These are phyloP conservation scores for Uropetala carovei DNA, from an alignment of 2,888 invertebrate species.

Conservation along the genomic window DNA sequence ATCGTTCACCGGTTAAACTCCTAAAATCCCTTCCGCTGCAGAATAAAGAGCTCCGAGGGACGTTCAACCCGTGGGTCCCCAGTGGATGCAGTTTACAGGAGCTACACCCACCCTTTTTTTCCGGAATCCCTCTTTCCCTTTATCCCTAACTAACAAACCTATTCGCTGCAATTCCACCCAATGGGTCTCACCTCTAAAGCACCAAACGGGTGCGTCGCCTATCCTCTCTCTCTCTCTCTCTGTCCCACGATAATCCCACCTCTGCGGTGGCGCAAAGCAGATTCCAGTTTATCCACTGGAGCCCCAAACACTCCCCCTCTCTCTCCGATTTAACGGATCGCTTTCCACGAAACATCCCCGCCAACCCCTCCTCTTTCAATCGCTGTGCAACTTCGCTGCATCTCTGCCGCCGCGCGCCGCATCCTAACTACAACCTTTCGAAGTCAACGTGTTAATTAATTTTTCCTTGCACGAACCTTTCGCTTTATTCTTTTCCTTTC, in stretches of 20 bases:
- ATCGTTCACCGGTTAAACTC: background rate
- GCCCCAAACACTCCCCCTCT: no score
- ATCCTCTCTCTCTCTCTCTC: background rate
- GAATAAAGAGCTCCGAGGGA: conserved; percentile 19
- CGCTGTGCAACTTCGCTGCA: no score
- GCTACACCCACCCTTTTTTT: background rate
- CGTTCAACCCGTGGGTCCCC: background rate
- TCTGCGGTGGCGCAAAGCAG: conserved; percentile 41
- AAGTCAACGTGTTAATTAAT: background rate
- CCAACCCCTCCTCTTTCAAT: no score
- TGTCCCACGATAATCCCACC: background rate
- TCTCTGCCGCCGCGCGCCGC: background rate
- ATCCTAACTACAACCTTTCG: background rate
- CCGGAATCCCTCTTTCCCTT: background rate
- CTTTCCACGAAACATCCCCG: no score
- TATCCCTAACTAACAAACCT: background rate
- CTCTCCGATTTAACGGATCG: no score
- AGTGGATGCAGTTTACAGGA: no score
- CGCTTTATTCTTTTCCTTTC: no score
- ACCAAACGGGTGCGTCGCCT: background rate
- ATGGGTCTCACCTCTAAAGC: no score
- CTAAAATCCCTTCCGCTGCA: conserved; percentile 28
- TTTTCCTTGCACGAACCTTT: background rate
- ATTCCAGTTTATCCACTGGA: background rate
- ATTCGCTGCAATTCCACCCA: no score